Conservation (phyloP, 2,888 invertebrate genomes). For the Cryptus armator region DNA sequence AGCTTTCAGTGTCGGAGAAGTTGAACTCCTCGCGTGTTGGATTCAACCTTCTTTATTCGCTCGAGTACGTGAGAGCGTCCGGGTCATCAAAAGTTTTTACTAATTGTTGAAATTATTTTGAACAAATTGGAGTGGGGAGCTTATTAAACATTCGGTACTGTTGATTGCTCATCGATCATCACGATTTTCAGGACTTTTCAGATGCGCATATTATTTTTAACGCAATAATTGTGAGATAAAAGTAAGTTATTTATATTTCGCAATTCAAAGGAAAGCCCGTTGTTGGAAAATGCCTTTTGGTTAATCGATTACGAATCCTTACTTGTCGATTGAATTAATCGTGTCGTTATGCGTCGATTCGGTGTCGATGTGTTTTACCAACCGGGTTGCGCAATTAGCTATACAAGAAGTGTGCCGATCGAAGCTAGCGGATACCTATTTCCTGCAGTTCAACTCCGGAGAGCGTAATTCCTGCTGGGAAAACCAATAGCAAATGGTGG, state of each 20-base stretch:
- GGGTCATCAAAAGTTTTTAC: conserved; percentile 14
- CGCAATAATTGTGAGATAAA: no score
- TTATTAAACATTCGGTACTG: conserved; percentile 22
- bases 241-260: no score
- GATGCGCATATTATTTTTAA: background rate
- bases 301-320: no score
- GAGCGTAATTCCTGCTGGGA: conserved; percentile 29
- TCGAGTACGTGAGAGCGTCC: conserved; percentile 22
- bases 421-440: conserved; percentile 26
- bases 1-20: conserved; percentile 17
- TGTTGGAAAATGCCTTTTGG: no score
- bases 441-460: conserved; percentile 7
- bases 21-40: conserved; percentile 43
- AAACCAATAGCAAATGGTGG: conserved; percentile 34
- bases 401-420: background rate
- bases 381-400: background rate
- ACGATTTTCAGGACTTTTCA: conserved; percentile 19
- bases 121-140: background rate
- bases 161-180: conserved; percentile 20
- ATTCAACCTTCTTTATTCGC: conserved; percentile 23
- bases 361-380: no score
- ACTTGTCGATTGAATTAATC: no score
- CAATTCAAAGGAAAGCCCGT: no score
- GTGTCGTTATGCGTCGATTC: no score
- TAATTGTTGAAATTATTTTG: conserved; percentile 35